phyloP scores from a whole-genome alignment of 2,888 invertebrate genomes.

The Drosophila paranaensis region DNA sequence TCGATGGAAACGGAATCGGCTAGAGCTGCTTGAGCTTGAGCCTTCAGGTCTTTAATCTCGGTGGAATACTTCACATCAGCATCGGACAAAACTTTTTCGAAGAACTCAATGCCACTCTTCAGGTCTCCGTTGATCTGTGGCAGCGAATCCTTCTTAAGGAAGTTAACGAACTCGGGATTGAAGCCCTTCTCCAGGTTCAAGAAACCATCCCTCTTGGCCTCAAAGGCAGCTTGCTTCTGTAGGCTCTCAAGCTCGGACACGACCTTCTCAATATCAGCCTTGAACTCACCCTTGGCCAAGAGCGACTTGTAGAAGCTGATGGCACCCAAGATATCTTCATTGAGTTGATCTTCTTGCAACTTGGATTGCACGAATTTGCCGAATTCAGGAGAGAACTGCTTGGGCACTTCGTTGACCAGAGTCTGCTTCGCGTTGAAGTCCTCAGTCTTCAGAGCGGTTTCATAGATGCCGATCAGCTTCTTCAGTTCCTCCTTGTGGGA shows the following conservation, averaged over 20 bases:
- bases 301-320: constrained; percentile 68
- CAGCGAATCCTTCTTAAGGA: constrained; percentile 60
- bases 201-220: constrained; percentile 61
- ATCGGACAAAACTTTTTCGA: constrained; percentile 58
- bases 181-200: constrained; percentile 59
- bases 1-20: constrained; percentile 53
- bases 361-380: constrained; percentile 60
- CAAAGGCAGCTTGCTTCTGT: constrained; percentile 55
- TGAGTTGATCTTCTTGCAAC: constrained; percentile 59
- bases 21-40: constrained; percentile 61
- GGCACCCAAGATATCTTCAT: constrained; percentile 61
- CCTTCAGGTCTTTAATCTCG: constrained; percentile 66
- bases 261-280: constrained; percentile 61
- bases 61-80: constrained; percentile 46
- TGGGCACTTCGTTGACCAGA: constrained; percentile 48
- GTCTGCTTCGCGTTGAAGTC: constrained; percentile 63
- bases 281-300: constrained; percentile 34
- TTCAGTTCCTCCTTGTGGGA: constrained; percentile 63
- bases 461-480: constrained; percentile 68
- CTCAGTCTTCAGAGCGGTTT: constrained; percentile 63
- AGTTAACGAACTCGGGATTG: constrained; percentile 58
- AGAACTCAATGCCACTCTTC: constrained; percentile 65
- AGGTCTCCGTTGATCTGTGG: constrained; percentile 63
- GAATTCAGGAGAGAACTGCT: constrained; percentile 68
- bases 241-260: constrained; percentile 56